Conservation (phyloP, 1,140 invertebrate species). For the Drosophila orena region DNA sequence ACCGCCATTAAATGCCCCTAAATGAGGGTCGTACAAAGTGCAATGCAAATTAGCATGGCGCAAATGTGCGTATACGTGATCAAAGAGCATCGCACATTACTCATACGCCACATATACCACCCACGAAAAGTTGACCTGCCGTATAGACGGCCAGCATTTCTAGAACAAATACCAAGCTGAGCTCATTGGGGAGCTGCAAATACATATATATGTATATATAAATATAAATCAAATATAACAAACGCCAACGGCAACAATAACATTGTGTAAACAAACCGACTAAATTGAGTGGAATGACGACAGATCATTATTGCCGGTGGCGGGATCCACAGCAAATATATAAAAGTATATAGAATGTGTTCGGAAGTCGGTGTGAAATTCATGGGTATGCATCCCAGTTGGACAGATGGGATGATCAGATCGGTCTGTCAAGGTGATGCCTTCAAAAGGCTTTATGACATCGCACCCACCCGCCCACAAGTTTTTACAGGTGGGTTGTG, state of each 20-base stretch:
- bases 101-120: slow-evolving; percentile 54
- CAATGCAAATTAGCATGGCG: slow-evolving; percentile 32
- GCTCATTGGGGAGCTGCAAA: slow-evolving; percentile 44
- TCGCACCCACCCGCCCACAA: slow-evolving; percentile 49
- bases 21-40: slow-evolving; percentile 43
- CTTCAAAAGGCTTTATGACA: slow-evolving; percentile 50
- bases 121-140: slow-evolving; percentile 23
- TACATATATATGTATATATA: slow-evolving; percentile 49
- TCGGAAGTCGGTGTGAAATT: slow-evolving; percentile 35
- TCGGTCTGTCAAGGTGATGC: slow-evolving; percentile 30
- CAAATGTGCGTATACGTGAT: slow-evolving; percentile 64
- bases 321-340: slow-evolving; percentile 27
- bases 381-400: slow-evolving; percentile 19
- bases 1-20: slow-evolving; percentile 56
- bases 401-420: slow-evolving; percentile 33
- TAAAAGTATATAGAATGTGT: slow-evolving; percentile 31
- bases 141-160: slow-evolving; percentile 8
- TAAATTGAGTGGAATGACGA: slow-evolving; percentile 49
- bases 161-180: slow-evolving; percentile 59
- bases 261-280: slow-evolving; percentile 46
- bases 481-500: slow-evolving; percentile 51
- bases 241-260: slow-evolving; percentile 32
- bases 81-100: slow-evolving; percentile 40
- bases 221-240: slow-evolving; percentile 68
- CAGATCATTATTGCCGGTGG: slow-evolving; percentile 33